These are phyloP conservation scores for Rhinophrynus dorsalis DNA, from an alignment of 2,797 vertebrate species.

Conservation along the genomic window DNA sequence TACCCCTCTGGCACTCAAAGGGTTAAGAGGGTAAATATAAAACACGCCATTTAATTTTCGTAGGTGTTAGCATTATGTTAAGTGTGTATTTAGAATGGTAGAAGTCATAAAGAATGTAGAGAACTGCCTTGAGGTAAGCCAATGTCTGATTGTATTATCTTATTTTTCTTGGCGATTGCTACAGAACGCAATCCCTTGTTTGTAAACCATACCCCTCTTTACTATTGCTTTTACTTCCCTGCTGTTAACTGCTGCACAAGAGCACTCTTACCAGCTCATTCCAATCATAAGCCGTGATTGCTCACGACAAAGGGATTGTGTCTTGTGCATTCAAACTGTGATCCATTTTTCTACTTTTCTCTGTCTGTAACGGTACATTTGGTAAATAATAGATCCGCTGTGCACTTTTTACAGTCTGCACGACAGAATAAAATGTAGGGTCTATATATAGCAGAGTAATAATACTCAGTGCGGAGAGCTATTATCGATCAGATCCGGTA, in stretches of 20 bases:
- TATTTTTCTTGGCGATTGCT: too few species aligned
- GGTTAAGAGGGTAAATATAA: too few species aligned
- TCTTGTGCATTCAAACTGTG: conserved; percentile 20
- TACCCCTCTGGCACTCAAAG: too few species aligned
- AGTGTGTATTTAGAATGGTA: too few species aligned
- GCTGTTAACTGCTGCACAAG: not conserved
- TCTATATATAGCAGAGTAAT: conserved; percentile 28
- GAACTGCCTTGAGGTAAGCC: too few species aligned
- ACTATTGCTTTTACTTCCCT: not conserved
- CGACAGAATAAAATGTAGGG: conserved; percentile 30
- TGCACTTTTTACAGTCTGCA: conserved; percentile 19
- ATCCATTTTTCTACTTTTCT: conserved; percentile 7
- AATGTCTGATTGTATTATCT: too few species aligned
- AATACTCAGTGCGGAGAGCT: conserved; percentile 20
- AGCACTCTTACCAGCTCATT: not conserved
- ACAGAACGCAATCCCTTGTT: not conserved
- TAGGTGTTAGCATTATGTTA: too few species aligned
- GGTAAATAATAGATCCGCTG: conserved; percentile 34
- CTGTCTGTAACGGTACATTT: conserved; percentile 20
- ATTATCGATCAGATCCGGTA: conserved; percentile 33
- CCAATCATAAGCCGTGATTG: conserved; percentile 18
- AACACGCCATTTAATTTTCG: too few species aligned
- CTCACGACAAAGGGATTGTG: conserved; percentile 20
- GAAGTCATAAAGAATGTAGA: too few species aligned
- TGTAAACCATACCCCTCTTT: not conserved